These are phyloP conservation scores for Rissa tridactyla DNA, from an alignment of 2,113 vertebrate genomes.

Conservation along the genomic window DNA sequence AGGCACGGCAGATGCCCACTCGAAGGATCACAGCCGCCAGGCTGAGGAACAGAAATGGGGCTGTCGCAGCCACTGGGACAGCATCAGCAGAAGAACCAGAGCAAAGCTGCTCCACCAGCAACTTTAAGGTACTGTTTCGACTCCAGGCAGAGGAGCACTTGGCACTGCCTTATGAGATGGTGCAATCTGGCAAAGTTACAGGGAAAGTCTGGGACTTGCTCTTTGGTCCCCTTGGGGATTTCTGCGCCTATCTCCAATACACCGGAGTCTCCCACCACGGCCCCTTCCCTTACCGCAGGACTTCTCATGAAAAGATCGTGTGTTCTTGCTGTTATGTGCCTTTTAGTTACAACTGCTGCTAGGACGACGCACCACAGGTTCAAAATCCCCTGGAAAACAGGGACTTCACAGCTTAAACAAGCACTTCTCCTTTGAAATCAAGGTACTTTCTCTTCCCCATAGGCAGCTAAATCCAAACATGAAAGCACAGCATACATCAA, in stretches of 20 bases:
- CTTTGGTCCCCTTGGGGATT: neutral
- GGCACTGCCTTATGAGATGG: neutral
- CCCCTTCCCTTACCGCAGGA: neutral
- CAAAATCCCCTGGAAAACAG: neutral
- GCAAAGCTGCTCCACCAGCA: neutral
- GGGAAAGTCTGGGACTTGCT: neutral
- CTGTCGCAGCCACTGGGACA: fast-evolving
- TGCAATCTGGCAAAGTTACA: neutral
- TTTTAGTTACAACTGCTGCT: neutral
- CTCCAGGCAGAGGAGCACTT: fast-evolving
- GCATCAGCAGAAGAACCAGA: neutral
- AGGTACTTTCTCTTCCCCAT: neutral
- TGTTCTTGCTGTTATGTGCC: neutral
- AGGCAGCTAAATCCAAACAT: neutral
- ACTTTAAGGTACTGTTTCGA: fast-evolving
- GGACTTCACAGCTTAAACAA: conserved; percentile 24
- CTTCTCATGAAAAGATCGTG: neutral
- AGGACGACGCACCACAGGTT: neutral
- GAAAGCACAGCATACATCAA: neutral
- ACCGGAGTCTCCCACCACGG: fast-evolving
- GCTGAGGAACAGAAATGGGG: neutral
- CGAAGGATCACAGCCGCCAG: neutral
- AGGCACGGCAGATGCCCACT: neutral
- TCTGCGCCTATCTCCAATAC: neutral
- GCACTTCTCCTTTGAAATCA: conserved; percentile 10